Evolutionary conservation across 2,888 invertebrate species (phyloP).

Genomic region (Drosophila rellima): DNA sequence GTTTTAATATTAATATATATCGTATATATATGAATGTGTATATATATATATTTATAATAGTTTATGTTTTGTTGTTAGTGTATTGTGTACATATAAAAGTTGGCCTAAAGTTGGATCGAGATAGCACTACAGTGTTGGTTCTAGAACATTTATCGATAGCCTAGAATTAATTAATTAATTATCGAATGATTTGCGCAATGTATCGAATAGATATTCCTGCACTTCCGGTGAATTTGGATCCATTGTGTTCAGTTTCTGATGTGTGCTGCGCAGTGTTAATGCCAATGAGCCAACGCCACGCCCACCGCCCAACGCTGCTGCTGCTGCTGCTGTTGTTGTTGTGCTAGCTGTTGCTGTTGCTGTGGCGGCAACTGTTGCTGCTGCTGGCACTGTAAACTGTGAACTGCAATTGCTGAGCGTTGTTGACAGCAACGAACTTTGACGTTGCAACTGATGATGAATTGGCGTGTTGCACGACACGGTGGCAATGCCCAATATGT

Average conservation of each 20-base stretch:
- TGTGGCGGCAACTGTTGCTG: constrained; percentile 24
- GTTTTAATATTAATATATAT: constrained; percentile 17
- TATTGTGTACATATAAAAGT: constrained; percentile 69
- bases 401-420: constrained; percentile 55
- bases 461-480: constrained; percentile 68
- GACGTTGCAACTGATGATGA: constrained; percentile 64
- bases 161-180: constrained; percentile 83
- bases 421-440: constrained; percentile 64
- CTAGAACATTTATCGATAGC: constrained; percentile 12
- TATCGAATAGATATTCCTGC: constrained; percentile 91
- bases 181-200: constrained; percentile 89
- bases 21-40: constrained; percentile 8
- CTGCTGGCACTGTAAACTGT: constrained; percentile 28
- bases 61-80: constrained; percentile 6
- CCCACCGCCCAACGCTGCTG: constrained; percentile 22
- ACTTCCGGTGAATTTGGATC: constrained; percentile 89
- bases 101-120: constrained; percentile 69
- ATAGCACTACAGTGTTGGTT: constrained; percentile 30
- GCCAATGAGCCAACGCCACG: constrained; percentile 69
- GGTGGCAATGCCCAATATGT: constrained; percentile 49
- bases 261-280: constrained; percentile 75
- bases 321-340: constrained; percentile 16
- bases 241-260: constrained; percentile 87
- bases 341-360: constrained; percentile 8
- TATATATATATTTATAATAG: constrained; percentile 28